These are phyloP conservation scores for Trichonephila clavata DNA, from an alignment of 1,140 invertebrate species.

Conservation along the genomic window DNA sequence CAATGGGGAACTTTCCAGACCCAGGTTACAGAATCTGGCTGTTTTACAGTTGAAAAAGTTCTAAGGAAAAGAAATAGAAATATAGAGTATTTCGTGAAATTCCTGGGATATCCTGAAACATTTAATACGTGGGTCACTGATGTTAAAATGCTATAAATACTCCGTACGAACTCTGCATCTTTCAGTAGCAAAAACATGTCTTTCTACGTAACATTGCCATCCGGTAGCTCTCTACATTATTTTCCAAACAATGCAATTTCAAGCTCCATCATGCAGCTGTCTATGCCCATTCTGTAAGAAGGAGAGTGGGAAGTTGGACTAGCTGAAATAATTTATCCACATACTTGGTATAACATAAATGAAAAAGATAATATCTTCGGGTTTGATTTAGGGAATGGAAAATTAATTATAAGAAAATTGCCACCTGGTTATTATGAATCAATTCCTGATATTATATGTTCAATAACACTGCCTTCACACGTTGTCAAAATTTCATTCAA, in stretches of 20 bases:
- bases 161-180: no score
- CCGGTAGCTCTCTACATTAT: no score
- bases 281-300: neutral
- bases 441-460: neutral
- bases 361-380: neutral
- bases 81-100: neutral
- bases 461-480: neutral
- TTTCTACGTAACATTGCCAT: no score
- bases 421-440: slow-evolving; percentile 2
- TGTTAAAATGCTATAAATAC: slow-evolving; percentile 20
- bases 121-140: slow-evolving; percentile 35
- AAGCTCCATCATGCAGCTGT: neutral
- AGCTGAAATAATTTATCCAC: slow-evolving; percentile 19
- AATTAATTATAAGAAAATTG: neutral
- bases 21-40: neutral
- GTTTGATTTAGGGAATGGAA: slow-evolving; percentile 13
- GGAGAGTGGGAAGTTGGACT: slow-evolving; percentile 41
- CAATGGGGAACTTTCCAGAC: no score
- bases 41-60: neutral
- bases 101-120: slow-evolving; percentile 2
- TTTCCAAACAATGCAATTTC: slow-evolving; percentile 7
- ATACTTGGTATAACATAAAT: slow-evolving; percentile 23
- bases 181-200: neutral
- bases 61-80: neutral
- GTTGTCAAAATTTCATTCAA: neutral